Base-by-base conservation (phyloP, 2,888 invertebrate genomes). In the Dicycla oo region DNA sequence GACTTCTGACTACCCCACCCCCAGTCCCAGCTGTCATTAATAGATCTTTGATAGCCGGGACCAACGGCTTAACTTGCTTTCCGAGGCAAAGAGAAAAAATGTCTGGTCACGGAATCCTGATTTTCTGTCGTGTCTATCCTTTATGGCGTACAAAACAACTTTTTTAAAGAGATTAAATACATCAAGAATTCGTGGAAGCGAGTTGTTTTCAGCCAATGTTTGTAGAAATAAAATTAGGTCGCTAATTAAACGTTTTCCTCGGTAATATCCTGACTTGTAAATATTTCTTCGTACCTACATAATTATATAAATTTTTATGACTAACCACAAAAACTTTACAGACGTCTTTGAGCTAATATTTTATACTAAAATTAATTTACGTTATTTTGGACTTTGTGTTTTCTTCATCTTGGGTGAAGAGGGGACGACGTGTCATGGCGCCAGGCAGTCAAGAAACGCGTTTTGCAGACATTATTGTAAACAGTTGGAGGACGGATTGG, bases 181-280 rank as follows among this genome's bases (percentile, higher is more conserved):
- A 56, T 53, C 30, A 34, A 61, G 38, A 20, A 43, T 66, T 75
- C 61, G 34, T 26, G 60, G 45, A 66, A 57, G 8, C 30, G 26
- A 66, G 63, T 49, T 66, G 78, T 81, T 71, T 83, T 73, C 40
- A 60, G 53, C 6, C 67, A 65, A n/a, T 61, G 69, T 80, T 76
- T 75, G 69, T 54, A 47, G 51, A 81, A 78, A 76, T 76, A 64
- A 63, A 83, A 78, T 61, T 57, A 58, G 70, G 58, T 56, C 70
- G 45, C n/a, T 72, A 73, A 81, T 83, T 80, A 73, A 83, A 80
- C 65, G 69, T 81, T 68, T 80, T 62, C 54, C 53, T 72, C 30
- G 11, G 47, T 60, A 69, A 56, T 74, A 54, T 30, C 11, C 38
- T 6, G 47, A 11, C 26, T 61, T 65, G 20, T 58, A 69, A 66